Conservation (phyloP, 2,113 vertebrate species). For the Otocyon megalotis region DNA sequence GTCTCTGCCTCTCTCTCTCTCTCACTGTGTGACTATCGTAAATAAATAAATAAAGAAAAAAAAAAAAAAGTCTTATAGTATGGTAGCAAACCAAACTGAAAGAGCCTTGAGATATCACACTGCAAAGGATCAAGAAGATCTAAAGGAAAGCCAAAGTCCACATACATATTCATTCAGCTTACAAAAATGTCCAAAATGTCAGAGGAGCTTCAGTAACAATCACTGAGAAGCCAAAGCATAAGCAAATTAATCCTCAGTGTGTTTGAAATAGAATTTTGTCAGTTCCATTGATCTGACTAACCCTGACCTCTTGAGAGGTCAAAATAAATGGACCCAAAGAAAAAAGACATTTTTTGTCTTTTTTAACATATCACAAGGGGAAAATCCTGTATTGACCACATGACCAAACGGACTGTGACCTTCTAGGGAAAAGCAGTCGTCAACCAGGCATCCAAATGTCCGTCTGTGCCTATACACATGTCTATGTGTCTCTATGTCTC, state of each 20-base stretch:
- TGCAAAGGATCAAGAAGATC: background rate
- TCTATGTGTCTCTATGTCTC: background rate
- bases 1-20: no score
- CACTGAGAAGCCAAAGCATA: background rate
- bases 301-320: background rate
- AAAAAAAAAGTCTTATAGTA: background rate
- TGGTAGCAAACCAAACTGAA: background rate
- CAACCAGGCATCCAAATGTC: background rate
- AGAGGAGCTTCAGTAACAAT: background rate
- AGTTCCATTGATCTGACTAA: background rate
- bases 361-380: background rate
- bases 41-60: no score
- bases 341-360: background rate
- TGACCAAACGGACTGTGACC: background rate
- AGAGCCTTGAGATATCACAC: background rate
- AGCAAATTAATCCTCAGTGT: conserved; percentile 15
- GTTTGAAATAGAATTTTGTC: conserved; percentile 21
- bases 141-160: background rate
- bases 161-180: background rate
- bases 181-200: background rate
- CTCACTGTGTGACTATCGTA: no score
- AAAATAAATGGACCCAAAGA: background rate
- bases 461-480: background rate
- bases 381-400: background rate
- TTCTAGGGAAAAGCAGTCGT: background rate